Conservation (phyloP, 2,113 vertebrate genomes). For the Scomber colias region DNA sequence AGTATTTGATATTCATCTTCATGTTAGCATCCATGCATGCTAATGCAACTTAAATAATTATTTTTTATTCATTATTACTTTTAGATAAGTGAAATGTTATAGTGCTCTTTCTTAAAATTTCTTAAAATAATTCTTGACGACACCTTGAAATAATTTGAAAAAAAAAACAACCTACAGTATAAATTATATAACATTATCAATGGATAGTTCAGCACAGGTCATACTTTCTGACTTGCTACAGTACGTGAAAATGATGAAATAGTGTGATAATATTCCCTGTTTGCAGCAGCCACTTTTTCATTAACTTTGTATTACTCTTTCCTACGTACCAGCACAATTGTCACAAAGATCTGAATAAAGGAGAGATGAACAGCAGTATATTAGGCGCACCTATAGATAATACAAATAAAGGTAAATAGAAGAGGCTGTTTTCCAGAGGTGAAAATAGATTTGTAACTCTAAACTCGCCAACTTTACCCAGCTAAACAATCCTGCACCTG, state of each 20-base stretch:
- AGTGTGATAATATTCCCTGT: slow-evolving; percentile 2
- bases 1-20: no score
- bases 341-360: neutral
- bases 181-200: slow-evolving; percentile 11
- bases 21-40: no score
- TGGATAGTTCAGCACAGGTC: slow-evolving; percentile 11
- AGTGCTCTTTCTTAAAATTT: neutral
- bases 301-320: slow-evolving; percentile 29
- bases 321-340: neutral
- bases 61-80: neutral
- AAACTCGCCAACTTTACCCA: neutral
- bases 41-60: neutral
- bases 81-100: neutral
- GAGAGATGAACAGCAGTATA: slow-evolving; percentile 9
- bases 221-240: slow-evolving; percentile 27
- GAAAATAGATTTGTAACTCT: neutral
- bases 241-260: slow-evolving; percentile 37
- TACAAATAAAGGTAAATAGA: neutral
- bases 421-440: no score
- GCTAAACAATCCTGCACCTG: neutral
- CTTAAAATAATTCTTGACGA: neutral
- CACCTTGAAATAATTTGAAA: neutral
- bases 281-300: slow-evolving; percentile 37
- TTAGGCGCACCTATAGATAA: neutral
- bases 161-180: neutral